These are phyloP conservation scores for Polydrusus cervinus DNA, from an alignment of 2,888 invertebrate species.

Conservation along the genomic window DNA sequence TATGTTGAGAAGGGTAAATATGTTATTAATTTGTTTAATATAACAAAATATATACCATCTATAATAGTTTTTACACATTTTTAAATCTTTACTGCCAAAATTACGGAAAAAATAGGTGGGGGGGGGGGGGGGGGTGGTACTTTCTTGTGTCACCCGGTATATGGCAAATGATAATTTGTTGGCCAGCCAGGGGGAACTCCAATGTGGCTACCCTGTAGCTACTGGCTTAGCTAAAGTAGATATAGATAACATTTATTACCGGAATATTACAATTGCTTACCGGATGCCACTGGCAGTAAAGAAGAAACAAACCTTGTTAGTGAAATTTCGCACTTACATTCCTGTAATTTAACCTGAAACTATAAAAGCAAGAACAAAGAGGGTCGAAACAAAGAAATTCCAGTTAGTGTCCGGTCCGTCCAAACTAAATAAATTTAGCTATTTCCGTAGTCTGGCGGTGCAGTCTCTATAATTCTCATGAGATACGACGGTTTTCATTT, in stretches of 20 bases:
- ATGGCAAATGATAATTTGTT: no score
- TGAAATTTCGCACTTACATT: constrained; percentile 61
- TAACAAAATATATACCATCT: no score
- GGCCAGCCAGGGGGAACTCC: no score
- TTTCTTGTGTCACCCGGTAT: no score
- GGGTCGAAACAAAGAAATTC: constrained; percentile 59
- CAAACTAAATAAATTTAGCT: constrained; percentile 43
- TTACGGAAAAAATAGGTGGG: no score
- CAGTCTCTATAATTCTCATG: neutral
- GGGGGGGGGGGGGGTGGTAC: no score
- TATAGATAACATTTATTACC: neutral
- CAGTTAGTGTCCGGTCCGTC: constrained; percentile 42
- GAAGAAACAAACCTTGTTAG: constrained; percentile 65
- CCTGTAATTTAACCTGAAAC: constrained; percentile 62
- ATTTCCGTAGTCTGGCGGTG: constrained; percentile 23
- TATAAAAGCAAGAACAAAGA: constrained; percentile 60
- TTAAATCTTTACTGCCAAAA: no score
- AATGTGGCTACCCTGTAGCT: no score
- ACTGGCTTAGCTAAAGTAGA: neutral
- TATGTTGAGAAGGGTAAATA: no score
- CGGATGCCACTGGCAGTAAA: constrained; percentile 54
- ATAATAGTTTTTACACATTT: no score
- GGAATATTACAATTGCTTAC: neutral
- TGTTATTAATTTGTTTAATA: no score
- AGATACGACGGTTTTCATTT: no score